Percentiles rank a stretch among this genome's conserved stretches.
Conservation (phyloP, 2,797 vertebrate species). For the Mionectes olivaceus region DNA sequence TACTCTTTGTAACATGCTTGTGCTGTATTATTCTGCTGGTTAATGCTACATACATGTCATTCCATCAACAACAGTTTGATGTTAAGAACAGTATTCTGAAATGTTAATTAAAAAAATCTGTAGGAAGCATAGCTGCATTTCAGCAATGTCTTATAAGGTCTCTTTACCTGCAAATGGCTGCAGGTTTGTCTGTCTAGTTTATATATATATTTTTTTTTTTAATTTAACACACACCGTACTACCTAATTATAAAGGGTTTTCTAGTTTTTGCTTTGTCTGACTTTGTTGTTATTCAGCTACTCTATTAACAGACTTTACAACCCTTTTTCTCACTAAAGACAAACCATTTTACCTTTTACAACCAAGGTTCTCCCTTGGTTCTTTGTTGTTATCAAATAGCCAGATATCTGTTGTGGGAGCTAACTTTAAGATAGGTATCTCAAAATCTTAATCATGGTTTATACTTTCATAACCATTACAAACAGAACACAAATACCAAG, state of each 20-base stretch:
- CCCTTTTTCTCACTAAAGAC: not conserved
- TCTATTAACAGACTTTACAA: not conserved
- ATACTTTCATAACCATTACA: not conserved
- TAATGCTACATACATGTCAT: not conserved
- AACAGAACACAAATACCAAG: not conserved
- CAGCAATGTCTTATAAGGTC: fast-evolving
- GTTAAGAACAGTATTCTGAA: not conserved
- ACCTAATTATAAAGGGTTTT: not conserved
- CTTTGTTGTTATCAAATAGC: not conserved
- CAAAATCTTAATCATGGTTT: not conserved
- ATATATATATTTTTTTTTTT: no score
- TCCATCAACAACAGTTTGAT: not conserved
- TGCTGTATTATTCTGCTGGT: not conserved
- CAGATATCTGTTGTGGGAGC: not conserved
- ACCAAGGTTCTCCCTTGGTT: not conserved
- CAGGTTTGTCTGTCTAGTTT: not conserved
- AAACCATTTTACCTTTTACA: not conserved
- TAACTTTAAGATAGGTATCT: not conserved
- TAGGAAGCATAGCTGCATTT: not conserved
- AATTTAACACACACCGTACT: not conserved
- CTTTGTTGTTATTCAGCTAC: not conserved
- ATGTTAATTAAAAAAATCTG: not conserved
- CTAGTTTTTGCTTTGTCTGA: not conserved
- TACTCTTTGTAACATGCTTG: not conserved
- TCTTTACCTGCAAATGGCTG: not conserved